Base-by-base conservation (phyloP, 2,797 vertebrate genomes). In the Myotis planiceps region DNA sequence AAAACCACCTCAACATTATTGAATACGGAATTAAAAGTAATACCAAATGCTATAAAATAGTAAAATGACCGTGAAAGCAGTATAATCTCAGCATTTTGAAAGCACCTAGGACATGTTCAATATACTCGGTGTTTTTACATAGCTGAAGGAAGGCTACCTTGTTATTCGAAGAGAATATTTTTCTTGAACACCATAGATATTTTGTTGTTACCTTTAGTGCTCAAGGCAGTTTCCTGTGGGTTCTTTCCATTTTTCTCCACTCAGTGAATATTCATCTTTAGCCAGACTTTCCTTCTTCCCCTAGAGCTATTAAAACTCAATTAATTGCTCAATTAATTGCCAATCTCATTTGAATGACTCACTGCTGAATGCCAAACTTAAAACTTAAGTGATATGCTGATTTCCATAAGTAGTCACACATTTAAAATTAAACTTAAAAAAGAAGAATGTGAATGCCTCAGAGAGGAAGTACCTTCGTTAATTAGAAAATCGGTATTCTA, bases 261-360 rank as follows among this genome's bases (percentile, higher is more conserved):
- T 92, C 53, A 96, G 84, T 21, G 19, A 96, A 60, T 82, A 95
- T 49, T 42, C 76, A 95, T 95, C 58, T 79, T 74, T 79, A 60
- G 53, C 14, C 5, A 96, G 29, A 66, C n/a, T 95, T 91, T 84
- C 21, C 91, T 0, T 25, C 13, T 15, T 34, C 25, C 2, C 6
- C 12, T 49, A 92, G 1, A 96, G 58, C 74, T 96, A 80, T 88
- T 97, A 94, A 92, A 92, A 49, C 0, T 76, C 55, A 97, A 92
- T 66, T 93, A 97, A 92, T 94, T 97, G 65, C 63, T 89, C 37
- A 93, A 55, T 91, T 74, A 83, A 91, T 86, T 47, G 83, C 0
- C 72, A 97, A n/a, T 93, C 72, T 92, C 69, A 95, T 32, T 92
- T 97, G 79, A 95, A 86, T 12, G 60, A 79, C 76, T 96, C 85